phyloP scores from a whole-genome alignment of 2,888 invertebrate species.

The Lordiphosa andalusiaca region DNA sequence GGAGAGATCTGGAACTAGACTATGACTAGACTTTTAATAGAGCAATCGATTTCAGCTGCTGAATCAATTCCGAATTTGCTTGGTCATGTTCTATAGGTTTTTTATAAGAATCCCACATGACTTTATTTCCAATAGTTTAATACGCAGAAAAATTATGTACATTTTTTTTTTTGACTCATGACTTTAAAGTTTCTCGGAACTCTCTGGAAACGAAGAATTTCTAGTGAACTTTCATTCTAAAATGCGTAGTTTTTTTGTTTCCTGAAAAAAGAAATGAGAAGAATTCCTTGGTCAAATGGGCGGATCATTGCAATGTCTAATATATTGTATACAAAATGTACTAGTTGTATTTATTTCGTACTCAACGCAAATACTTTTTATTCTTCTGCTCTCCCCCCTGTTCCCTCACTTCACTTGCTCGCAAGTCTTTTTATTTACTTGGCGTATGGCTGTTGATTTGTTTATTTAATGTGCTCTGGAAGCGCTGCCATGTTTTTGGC shows the following conservation, averaged over 20 bases:
- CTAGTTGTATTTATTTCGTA: neutral
- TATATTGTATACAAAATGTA: slow-evolving; percentile 7
- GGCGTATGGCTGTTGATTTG: slow-evolving; percentile 58
- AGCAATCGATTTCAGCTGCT: too few species aligned
- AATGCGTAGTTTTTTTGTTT: neutral
- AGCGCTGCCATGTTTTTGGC: slow-evolving; percentile 47
- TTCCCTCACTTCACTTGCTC: slow-evolving; percentile 3
- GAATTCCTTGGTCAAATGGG: slow-evolving; percentile 41
- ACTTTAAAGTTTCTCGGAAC: too few species aligned
- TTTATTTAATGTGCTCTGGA: slow-evolving; percentile 56
- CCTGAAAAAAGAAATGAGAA: slow-evolving; percentile 62
- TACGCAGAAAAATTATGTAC: too few species aligned
- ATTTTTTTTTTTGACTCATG: too few species aligned
- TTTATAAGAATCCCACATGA: too few species aligned
- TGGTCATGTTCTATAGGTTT: too few species aligned
- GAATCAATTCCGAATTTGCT: too few species aligned
- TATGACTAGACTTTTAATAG: too few species aligned
- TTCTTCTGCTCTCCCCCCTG: slow-evolving; percentile 4
- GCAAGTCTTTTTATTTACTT: slow-evolving; percentile 55
- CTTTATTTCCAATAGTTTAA: too few species aligned
- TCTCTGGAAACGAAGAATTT: too few species aligned
- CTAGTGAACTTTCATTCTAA: too few species aligned
- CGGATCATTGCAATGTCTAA: slow-evolving; percentile 11
- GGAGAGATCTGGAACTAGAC: too few species aligned
- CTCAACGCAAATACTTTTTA: neutral